Evolutionary conservation across 1,140 invertebrate species (phyloP).

Genomic region (Teleopsis dalmanni): DNA sequence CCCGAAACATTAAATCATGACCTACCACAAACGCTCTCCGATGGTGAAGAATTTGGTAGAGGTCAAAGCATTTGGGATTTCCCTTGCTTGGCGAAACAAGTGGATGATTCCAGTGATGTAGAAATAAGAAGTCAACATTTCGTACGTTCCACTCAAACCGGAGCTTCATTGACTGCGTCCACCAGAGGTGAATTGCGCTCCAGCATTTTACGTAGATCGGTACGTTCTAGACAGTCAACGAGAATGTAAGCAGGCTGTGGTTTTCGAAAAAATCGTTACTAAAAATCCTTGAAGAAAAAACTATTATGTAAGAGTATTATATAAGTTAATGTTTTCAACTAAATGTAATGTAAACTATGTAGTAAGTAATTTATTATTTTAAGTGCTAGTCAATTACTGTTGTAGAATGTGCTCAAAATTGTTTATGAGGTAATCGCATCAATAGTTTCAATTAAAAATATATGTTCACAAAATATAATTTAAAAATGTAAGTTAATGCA

Average conservation of each 20-base stretch:
- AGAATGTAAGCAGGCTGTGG: conserved; percentile 11
- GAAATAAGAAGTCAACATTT: conserved; percentile 18
- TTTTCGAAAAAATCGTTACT: too few species aligned
- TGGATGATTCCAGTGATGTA: conserved; percentile 8
- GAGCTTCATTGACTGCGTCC: conserved; percentile 52
- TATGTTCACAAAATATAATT: too few species aligned
- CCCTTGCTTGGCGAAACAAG: conserved; percentile 54
- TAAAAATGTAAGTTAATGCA: too few species aligned
- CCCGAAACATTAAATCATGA: conserved; percentile 78
- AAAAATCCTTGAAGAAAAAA: too few species aligned
- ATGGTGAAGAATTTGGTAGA: conserved; percentile 74
- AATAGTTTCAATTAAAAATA: too few species aligned
- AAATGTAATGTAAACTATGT: too few species aligned
- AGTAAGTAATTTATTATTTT: too few species aligned
- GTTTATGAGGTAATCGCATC: too few species aligned
- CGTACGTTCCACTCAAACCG: conserved; percentile 39
- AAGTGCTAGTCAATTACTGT: too few species aligned
- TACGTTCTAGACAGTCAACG: conserved; percentile 21
- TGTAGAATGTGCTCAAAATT: too few species aligned
- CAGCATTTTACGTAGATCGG: conserved; percentile 54
- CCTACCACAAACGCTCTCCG: conserved; percentile 71
- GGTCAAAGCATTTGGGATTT: conserved; percentile 69
- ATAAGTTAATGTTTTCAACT: too few species aligned
- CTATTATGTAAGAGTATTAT: too few species aligned
- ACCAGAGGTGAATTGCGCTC: conserved; percentile 59